These are phyloP conservation scores for Drosophila chauvacae DNA, from an alignment of 1,140 invertebrate genomes.

Conservation along the genomic window DNA sequence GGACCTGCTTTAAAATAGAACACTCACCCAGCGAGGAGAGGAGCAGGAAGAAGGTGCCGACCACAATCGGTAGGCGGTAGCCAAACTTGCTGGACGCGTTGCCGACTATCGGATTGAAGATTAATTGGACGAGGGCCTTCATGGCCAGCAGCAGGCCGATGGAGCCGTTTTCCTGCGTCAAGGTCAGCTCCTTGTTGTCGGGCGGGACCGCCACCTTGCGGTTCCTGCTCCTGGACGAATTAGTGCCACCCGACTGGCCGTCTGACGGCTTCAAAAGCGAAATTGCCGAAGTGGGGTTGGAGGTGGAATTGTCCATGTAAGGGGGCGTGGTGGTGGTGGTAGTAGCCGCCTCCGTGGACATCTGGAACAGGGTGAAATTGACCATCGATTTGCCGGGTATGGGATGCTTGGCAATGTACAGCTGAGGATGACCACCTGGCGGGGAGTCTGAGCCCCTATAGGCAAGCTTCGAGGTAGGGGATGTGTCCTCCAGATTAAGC, in stretches of 20 bases:
- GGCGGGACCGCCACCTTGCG: conserved; percentile 23
- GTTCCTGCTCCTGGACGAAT: conserved; percentile 46
- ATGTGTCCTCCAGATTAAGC: conserved; percentile 15
- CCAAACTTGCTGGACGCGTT: conserved; percentile 88
- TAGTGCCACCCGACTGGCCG: conserved; percentile 64
- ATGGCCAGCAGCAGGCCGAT: conserved; percentile 93
- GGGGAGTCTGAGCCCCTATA: conserved; percentile 33
- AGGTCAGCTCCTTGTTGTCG: conserved; percentile 42
- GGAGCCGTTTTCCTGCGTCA: conserved; percentile 88
- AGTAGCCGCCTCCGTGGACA: conserved; percentile 34
- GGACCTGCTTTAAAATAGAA: conserved; percentile 16
- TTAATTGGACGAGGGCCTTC: conserved; percentile 94
- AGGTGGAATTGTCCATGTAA: neutral
- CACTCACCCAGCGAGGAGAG: conserved; percentile 92
- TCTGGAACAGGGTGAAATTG: conserved; percentile 74
- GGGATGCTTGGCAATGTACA: conserved; percentile 81
- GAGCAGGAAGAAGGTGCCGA: conserved; percentile 92
- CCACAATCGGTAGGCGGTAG: conserved; percentile 92
- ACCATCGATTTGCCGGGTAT: conserved; percentile 85
- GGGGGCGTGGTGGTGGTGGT: conserved; percentile 12
- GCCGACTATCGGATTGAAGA: conserved; percentile 93
- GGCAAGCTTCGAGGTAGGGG: conserved; percentile 32
- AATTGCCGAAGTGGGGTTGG: conserved; percentile 19
- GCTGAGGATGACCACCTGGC: conserved; percentile 34
- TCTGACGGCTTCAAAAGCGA: conserved; percentile 16